Conservation (phyloP, 1,140 invertebrate genomes). For the Bombus impatiens region DNA sequence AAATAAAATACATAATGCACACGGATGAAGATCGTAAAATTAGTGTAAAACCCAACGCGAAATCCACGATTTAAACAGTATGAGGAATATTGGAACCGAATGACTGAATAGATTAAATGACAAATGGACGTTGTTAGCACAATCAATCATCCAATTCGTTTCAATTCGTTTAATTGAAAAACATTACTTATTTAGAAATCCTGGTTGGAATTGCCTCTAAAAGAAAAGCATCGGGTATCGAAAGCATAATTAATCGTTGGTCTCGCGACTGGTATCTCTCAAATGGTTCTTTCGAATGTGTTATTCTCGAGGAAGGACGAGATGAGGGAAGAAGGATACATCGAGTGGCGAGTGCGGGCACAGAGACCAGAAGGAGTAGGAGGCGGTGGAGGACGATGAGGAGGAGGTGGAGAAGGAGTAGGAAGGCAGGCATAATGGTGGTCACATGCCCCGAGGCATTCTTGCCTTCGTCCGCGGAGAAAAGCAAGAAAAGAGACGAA, state of each 20-base stretch:
- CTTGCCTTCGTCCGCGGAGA: slow-evolving; percentile 55
- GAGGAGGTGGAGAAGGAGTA: slow-evolving; percentile 44
- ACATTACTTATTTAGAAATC: background rate
- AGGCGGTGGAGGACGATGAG: slow-evolving; percentile 38
- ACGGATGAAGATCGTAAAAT: no score
- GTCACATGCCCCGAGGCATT: slow-evolving; percentile 73
- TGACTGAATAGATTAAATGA: no score
- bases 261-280: background rate
- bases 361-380: background rate
- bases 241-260: slow-evolving; percentile 42
- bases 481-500: slow-evolving; percentile 52
- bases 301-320: slow-evolving; percentile 50
- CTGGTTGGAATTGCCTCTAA: background rate
- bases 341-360: background rate
- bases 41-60: no score
- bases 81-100: no score
- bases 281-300: slow-evolving; percentile 59
- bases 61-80: no score
- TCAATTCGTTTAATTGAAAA: background rate
- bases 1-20: no score
- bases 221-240: background rate
- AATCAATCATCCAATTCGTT: no score
- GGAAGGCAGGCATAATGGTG: slow-evolving; percentile 74
- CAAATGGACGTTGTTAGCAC: no score
- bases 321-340: slow-evolving; percentile 31